These are phyloP conservation scores for Doris montereyensis DNA, from an alignment of 2,888 invertebrate genomes.

Conservation along the genomic window DNA sequence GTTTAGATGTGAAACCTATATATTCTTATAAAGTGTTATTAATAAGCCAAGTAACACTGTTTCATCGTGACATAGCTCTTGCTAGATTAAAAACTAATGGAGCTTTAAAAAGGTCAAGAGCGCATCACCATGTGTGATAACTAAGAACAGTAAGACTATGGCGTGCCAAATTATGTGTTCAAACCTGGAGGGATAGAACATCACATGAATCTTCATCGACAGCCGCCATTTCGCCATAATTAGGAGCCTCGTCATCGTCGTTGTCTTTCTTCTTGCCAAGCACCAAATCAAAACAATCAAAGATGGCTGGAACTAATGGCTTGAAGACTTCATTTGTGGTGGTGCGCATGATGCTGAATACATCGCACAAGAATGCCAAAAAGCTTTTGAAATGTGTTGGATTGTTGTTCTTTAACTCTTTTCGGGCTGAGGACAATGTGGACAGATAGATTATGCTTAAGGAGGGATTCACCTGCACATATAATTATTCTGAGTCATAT, in stretches of 20 bases:
- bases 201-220: slow-evolving; percentile 58
- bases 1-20: too few relatives aligned
- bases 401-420: slow-evolving; percentile 49
- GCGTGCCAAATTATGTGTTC: background rate
- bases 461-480: too few relatives aligned
- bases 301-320: slow-evolving; percentile 57
- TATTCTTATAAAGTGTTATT: too few relatives aligned
- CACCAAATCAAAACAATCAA: slow-evolving; percentile 55
- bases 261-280: too few relatives aligned
- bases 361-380: slow-evolving; percentile 61
- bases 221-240: slow-evolving; percentile 32
- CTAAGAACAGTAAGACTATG: background rate
- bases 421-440: slow-evolving; percentile 54
- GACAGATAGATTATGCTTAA: too few relatives aligned
- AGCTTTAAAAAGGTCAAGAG: background rate
- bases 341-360: slow-evolving; percentile 58
- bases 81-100: too few relatives aligned
- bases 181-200: slow-evolving; percentile 55
- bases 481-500: too few relatives aligned
- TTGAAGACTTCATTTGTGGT: slow-evolving; percentile 59
- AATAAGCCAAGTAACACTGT: too few relatives aligned
- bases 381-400: slow-evolving; percentile 54
- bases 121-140: background rate
- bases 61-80: too few relatives aligned
- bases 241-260: background rate